phyloP scores from a whole-genome alignment of 2,888 invertebrate species.

The Drosophila cracens region DNA sequence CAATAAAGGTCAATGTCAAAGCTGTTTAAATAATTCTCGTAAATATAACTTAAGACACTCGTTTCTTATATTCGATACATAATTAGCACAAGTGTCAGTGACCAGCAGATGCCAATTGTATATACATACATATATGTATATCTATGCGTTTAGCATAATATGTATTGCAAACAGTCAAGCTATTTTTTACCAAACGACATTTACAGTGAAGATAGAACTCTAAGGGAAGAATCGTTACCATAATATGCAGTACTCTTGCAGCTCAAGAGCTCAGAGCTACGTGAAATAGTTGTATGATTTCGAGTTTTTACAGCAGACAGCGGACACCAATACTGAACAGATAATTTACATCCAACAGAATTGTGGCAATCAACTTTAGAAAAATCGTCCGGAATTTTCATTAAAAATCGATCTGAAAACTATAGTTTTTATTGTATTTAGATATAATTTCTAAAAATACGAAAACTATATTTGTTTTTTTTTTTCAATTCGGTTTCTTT shows the following conservation, averaged over 20 bases:
- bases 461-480: not conserved
- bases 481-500: no score
- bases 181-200: no score
- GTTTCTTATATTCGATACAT: constrained; percentile 23
- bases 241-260: not conserved
- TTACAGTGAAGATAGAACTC: no score
- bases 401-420: not conserved
- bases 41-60: not conserved
- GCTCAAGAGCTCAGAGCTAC: no score
- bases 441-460: not conserved
- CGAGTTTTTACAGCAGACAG: not conserved
- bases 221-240: not conserved
- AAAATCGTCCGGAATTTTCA: not conserved
- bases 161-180: not conserved
- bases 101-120: not conserved
- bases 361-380: not conserved
- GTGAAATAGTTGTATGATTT: not conserved
- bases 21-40: constrained; percentile 6
- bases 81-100: not conserved
- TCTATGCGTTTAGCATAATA: not conserved
- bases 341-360: not conserved
- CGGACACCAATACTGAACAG: not conserved
- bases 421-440: not conserved
- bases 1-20: constrained; percentile 56
- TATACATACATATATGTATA: not conserved